These are phyloP conservation scores for Hiodon tergisus DNA, from an alignment of 2,113 vertebrate genomes.

Conservation along the genomic window DNA sequence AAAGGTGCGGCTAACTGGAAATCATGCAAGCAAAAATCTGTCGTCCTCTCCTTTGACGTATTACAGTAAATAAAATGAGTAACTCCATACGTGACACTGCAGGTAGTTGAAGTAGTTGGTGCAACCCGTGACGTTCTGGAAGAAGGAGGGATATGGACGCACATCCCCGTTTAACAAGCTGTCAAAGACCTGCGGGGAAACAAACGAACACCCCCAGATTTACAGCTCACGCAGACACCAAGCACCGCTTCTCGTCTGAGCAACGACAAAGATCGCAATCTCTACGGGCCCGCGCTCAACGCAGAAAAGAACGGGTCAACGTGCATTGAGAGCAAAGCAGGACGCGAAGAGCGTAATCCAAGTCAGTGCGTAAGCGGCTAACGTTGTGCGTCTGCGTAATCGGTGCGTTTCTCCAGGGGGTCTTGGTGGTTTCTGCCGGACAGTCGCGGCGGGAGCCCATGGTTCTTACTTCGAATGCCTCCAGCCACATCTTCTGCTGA, in stretches of 20 bases:
- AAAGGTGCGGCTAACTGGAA: no score
- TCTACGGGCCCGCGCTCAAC: no score
- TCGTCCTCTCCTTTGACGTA: no score
- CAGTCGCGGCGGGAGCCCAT: no score
- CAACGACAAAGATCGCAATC: no score
- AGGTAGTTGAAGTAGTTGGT: conserved; percentile 72
- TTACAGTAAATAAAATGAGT: neutral
- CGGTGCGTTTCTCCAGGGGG: neutral
- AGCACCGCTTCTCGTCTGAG: no score
- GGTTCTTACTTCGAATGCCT: conserved; percentile 67
- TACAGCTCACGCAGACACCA: no score
- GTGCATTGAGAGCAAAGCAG: neutral
- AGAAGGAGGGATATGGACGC: conserved; percentile 59
- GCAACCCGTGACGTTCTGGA: conserved; percentile 74
- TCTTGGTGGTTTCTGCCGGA: no score
- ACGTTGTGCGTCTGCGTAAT: no score
- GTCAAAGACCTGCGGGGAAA: conserved; percentile 65
- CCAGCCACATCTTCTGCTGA: conserved; percentile 63
- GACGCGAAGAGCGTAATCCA: no score
- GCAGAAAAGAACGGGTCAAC: neutral
- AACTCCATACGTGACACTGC: conserved; percentile 60
- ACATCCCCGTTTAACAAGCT: conserved; percentile 65
- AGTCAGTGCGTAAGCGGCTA: no score
- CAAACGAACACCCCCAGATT: neutral
- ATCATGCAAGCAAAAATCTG: no score